phyloP scores from a whole-genome alignment of 2,113 vertebrate species.

The Mustelus asterias region DNA sequence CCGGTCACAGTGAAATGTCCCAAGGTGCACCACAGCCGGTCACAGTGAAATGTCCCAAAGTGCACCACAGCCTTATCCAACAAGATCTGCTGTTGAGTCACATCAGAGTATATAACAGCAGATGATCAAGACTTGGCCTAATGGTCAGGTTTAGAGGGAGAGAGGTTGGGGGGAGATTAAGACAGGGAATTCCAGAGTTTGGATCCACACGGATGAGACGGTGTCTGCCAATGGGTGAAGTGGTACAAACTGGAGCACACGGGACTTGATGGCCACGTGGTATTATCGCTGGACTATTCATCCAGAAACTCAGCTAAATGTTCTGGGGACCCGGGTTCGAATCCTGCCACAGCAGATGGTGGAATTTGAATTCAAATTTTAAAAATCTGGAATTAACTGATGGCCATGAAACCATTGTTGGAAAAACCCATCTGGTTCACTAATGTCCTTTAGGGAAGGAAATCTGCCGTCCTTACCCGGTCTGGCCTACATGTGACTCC shows the following conservation, averaged over 20 bases:
- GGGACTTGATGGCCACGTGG: neutral
- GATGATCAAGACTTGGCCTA: neutral
- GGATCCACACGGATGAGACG: neutral
- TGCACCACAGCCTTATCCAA: neutral
- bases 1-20: neutral
- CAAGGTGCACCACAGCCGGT: neutral
- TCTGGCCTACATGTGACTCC: no score
- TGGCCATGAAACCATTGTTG: no score
- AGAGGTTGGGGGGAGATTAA: neutral
- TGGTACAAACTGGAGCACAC: neutral
- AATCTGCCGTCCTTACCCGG: no score
- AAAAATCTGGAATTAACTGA: no score
- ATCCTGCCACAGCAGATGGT: no score
- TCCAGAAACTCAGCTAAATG: no score
- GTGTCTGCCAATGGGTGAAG: neutral
- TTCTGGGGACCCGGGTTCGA: no score
- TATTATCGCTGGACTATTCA: no score
- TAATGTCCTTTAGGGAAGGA: no score
- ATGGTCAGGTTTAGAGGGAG: neutral
- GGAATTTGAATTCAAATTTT: no score
- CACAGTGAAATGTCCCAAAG: neutral
- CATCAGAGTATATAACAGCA: no score
- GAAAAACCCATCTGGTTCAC: no score
- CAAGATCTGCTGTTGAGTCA: neutral
- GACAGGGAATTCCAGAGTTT: neutral